These are phyloP conservation scores for Mercenaria mercenaria DNA, from an alignment of 1,140 invertebrate species.

Conservation along the genomic window DNA sequence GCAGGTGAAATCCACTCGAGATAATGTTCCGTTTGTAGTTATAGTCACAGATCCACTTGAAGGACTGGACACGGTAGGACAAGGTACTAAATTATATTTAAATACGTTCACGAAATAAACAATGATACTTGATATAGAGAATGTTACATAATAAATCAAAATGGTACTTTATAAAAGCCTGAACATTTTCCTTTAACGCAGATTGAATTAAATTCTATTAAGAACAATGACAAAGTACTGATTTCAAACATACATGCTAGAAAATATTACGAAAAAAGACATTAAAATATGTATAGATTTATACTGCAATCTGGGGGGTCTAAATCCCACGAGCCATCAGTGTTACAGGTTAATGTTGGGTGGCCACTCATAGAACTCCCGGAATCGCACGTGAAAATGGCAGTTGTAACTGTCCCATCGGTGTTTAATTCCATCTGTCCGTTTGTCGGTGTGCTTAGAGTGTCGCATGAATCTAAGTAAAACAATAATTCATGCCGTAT, in stretches of 20 bases:
- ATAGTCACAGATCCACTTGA: not conserved
- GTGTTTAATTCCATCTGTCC: constrained; percentile 2
- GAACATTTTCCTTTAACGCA: no score
- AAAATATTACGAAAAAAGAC: no score
- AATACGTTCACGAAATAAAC: not conserved
- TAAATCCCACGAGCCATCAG: constrained; percentile 26
- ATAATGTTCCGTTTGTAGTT: constrained; percentile 29
- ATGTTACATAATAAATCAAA: no score
- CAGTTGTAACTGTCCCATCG: constrained; percentile 25
- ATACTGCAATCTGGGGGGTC: constrained; percentile 5
- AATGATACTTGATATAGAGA: no score
- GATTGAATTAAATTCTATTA: no score
- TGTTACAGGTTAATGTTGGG: not conserved
- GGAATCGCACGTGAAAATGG: not conserved
- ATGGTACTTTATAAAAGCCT: no score
- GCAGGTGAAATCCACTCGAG: constrained; percentile 23
- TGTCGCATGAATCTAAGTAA: constrained; percentile 13
- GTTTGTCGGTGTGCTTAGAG: not conserved
- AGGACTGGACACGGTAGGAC: not conserved
- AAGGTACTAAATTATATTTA: constrained; percentile 15
- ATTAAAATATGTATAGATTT: no score
- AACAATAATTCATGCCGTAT: not conserved
- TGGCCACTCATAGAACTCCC: constrained; percentile 3
- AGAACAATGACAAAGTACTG: no score
- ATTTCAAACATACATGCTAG: no score